Evolutionary conservation across 2,888 invertebrate genomes (phyloP).

Genomic region (Mallateleia sp.): DNA sequence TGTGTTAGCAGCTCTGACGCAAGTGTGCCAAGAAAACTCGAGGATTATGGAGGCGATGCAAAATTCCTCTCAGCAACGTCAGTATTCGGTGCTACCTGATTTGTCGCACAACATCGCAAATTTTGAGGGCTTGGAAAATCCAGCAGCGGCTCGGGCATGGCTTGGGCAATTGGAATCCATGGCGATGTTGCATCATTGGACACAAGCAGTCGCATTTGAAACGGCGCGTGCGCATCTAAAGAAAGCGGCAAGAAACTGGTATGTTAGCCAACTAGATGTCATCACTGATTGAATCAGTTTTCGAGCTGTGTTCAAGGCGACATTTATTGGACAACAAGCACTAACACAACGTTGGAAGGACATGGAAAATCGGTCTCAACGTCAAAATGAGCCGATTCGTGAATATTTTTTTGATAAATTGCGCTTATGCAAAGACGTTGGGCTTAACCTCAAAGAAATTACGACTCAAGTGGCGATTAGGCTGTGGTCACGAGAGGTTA

Average conservation of each 20-base stretch:
- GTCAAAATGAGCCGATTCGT: slow-evolving; percentile 19
- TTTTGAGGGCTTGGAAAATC: slow-evolving; percentile 26
- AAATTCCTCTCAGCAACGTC: neutral
- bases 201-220: slow-evolving; percentile 25
- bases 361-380: slow-evolving; percentile 51
- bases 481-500: slow-evolving; percentile 22
- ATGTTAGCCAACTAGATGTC: neutral
- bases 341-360: slow-evolving; percentile 61
- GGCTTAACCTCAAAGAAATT: slow-evolving; percentile 35
- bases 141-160: slow-evolving; percentile 1
- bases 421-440: slow-evolving; percentile 64
- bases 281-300: slow-evolving; percentile 30
- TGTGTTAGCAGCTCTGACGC: no score
- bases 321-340: slow-evolving; percentile 29
- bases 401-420: slow-evolving; percentile 59
- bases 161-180: slow-evolving; percentile 37
- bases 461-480: slow-evolving; percentile 51
- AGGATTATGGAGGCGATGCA: slow-evolving; percentile 11
- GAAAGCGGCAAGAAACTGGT: slow-evolving; percentile 38
- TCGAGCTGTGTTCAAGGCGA: slow-evolving; percentile 9
- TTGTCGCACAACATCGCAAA: slow-evolving; percentile 35
- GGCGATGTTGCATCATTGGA: slow-evolving; percentile 26
- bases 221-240: slow-evolving; percentile 30
- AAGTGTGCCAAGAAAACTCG: neutral
- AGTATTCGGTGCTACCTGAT: slow-evolving; percentile 31